Evolutionary conservation across 2,888 invertebrate genomes (phyloP), one percentile per base, ranked within the genome.

Genomic region (Abscondita cerata): DNA sequence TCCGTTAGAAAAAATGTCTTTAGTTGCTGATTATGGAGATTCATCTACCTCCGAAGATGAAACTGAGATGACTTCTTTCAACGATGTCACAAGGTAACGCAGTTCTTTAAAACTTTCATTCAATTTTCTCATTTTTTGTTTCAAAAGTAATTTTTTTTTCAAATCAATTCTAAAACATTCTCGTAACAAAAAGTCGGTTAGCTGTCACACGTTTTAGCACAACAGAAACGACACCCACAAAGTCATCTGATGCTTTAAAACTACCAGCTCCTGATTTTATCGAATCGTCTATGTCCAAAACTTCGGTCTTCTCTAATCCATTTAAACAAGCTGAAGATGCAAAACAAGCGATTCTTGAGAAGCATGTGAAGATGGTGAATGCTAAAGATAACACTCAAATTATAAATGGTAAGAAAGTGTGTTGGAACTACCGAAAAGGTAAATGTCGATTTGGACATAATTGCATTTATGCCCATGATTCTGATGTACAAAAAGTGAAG

Each of bases 401-500:
- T 80, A 92, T 93, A 70, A 94, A 94, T 76, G 94, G 93, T 0
- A 92, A 90, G 73, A 92, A 91, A 77, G 91, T 96, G 64, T 96
- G 96, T 80, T 96, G 94, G 93, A 96, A 94, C 81, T 94, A 95
- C 77, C 85, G 93, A 34, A 95, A 94, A 77, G 95, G 96, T 1
- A 86, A 90, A 25, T 96, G 96, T 78, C 85, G 93, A 52, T 95
- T 95, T 81, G 96, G 96, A 0, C 93, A 93, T 75, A 94, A 92
- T 73, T 96, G 96, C 78, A 92, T 92, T 71, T 96, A 90, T 80
- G 95, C 94, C 0, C 96, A 96, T 79, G 95, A 94, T 74, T 92
- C 93, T 0, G 95, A 95, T 77, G 82, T 94, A 25, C 89, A 89
- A 75, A 87, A 72, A 82, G 85, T 46, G 77, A 81, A 19, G 85